These are phyloP conservation scores for Leptinotarsa juncta DNA, from an alignment of 2,888 invertebrate species.

Conservation along the genomic window DNA sequence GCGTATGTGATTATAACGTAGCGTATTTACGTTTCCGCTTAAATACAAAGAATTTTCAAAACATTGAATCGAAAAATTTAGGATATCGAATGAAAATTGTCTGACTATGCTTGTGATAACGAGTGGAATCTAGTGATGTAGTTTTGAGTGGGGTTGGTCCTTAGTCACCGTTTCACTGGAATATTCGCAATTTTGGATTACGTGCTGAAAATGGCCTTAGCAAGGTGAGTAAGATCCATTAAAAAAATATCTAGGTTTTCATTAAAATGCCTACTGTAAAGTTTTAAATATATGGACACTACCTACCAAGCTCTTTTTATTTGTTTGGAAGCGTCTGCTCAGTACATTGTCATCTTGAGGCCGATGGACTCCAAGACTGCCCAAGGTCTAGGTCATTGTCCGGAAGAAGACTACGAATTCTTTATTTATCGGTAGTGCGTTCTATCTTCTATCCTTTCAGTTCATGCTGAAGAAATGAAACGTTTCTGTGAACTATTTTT, in stretches of 20 bases:
- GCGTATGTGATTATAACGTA: background rate
- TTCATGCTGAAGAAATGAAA: background rate
- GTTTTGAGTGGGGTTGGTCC: constrained; percentile 25
- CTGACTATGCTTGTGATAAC: background rate
- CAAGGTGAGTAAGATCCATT: constrained; percentile 49
- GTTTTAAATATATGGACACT: background rate
- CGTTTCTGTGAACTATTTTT: constrained; percentile 11
- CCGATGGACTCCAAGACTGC: constrained; percentile 55
- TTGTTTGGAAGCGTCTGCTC: constrained; percentile 26
- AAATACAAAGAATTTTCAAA: background rate
- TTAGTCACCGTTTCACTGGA: constrained; percentile 28
- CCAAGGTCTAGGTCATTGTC: constrained; percentile 57
- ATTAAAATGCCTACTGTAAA: background rate
- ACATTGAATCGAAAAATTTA: background rate
- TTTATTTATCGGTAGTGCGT: constrained; percentile 26
- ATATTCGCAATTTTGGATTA: constrained; percentile 49
- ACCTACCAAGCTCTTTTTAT: constrained; percentile 23
- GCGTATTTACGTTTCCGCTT: background rate
- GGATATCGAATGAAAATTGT: constrained; percentile 7
- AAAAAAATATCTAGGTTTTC: background rate
- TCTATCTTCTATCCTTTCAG: constrained; percentile 9
- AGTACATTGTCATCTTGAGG: constrained; percentile 52
- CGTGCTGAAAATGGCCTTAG: constrained; percentile 53
- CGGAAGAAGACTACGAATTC: constrained; percentile 52
- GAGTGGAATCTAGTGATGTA: constrained; percentile 29